A percentile compares a stretch with the other conserved stretches of the same genome.
phyloP scores from a whole-genome alignment of 1,140 invertebrate genomes.

The Aphidius gifuensis region DNA sequence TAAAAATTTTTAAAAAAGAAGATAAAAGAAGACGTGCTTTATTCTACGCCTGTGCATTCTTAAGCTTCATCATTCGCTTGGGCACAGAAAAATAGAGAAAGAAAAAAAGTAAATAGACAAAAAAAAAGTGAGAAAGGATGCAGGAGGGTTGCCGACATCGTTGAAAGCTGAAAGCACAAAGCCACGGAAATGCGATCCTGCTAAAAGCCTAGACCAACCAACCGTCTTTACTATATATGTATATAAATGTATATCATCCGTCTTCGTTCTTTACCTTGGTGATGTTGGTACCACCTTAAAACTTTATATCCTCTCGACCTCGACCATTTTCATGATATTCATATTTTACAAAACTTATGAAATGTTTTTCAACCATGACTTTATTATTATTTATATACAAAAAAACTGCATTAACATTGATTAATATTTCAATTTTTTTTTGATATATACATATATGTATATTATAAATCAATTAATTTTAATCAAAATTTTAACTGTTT shows the following conservation, averaged over 20 bases:
- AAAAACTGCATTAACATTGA: no score
- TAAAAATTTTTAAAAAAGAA: no score
- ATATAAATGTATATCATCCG: slow-evolving; percentile 13
- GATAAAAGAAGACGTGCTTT: no score
- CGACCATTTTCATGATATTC: no score
- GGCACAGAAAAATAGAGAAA: neutral
- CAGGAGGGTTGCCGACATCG: slow-evolving; percentile 14
- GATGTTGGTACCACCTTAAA: no score
- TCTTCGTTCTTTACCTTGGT: neutral
- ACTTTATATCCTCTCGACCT: neutral
- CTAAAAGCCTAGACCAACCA: slow-evolving; percentile 26
- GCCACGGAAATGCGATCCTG: slow-evolving; percentile 26
- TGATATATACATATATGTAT: no score
- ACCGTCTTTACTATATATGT: slow-evolving; percentile 18
- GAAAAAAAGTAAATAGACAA: neutral
- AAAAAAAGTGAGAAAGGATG: neutral
- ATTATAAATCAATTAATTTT: no score
- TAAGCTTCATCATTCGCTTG: neutral
- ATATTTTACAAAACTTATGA: no score
- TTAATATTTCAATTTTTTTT: no score
- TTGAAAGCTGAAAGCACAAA: slow-evolving; percentile 26
- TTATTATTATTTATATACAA: no score
- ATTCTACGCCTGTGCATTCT: neutral
- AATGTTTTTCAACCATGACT: no score
- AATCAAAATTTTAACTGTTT: no score